Percentiles rank a stretch among this genome's conserved stretches.
These are phyloP conservation scores for Drosophila cyrtoloma DNA, from an alignment of 2,888 invertebrate genomes.

Conservation along the genomic window DNA sequence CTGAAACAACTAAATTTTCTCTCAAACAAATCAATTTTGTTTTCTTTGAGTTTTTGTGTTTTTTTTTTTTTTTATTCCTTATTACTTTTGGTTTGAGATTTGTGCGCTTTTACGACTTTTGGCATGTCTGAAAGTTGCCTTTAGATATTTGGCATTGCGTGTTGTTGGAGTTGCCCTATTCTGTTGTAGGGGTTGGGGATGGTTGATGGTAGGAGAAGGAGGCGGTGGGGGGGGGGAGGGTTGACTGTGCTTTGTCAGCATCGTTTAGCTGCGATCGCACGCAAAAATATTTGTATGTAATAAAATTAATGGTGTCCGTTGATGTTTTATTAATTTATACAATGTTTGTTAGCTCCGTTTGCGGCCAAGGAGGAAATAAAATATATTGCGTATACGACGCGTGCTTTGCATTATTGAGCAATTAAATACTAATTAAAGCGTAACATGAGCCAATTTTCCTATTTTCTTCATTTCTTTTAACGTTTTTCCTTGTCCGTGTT, in stretches of 20 bases:
- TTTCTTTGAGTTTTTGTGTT: slow-evolving; percentile 8
- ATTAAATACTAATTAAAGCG: slow-evolving; percentile 80
- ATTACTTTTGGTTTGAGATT: slow-evolving; percentile 65
- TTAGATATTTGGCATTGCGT: slow-evolving; percentile 43
- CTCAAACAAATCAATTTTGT: slow-evolving; percentile 73
- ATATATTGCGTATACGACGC: slow-evolving; percentile 73
- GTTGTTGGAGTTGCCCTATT: slow-evolving; percentile 21
- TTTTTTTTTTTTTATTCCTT: slow-evolving; percentile 35
- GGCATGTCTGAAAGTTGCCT: slow-evolving; percentile 59
- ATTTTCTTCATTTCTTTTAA: slow-evolving; percentile 25
- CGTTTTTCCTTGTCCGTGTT: slow-evolving; percentile 1
- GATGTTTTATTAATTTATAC: slow-evolving; percentile 81
- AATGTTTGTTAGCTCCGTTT: slow-evolving; percentile 21
- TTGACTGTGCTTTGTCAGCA: slow-evolving; percentile 49
- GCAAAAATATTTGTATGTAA: slow-evolving; percentile 76
- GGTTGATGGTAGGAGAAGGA: not conserved
- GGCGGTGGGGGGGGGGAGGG: not conserved
- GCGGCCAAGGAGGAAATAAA: slow-evolving; percentile 40
- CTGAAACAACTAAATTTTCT: slow-evolving; percentile 74
- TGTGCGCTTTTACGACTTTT: slow-evolving; percentile 77
- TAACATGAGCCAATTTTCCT: slow-evolving; percentile 68
- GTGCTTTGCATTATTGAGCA: slow-evolving; percentile 75
- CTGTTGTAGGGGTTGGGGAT: not conserved
- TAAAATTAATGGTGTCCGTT: slow-evolving; percentile 75
- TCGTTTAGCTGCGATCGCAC: slow-evolving; percentile 63